These are phyloP conservation scores for Orchesella cincta DNA, from an alignment of 1,140 invertebrate species.

Conservation along the genomic window DNA sequence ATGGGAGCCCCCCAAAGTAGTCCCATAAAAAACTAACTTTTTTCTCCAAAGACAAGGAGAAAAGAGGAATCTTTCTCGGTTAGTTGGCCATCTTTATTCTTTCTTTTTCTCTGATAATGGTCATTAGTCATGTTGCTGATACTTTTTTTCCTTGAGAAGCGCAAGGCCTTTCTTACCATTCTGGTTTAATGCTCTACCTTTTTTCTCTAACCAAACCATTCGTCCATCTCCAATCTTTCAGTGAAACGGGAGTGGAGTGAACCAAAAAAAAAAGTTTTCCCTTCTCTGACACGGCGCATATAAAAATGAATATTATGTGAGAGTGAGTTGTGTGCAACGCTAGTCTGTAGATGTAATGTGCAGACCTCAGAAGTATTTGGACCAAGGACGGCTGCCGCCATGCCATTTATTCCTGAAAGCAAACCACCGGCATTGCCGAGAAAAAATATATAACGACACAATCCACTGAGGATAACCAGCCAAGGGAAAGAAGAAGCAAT, in stretches of 20 bases:
- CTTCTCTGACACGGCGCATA: not conserved
- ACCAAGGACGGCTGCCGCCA: not conserved
- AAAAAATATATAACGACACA: not conserved
- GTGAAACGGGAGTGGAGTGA: not conserved
- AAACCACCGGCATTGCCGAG: not conserved
- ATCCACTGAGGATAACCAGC: not conserved
- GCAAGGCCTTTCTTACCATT: not conserved
- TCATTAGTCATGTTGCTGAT: not conserved
- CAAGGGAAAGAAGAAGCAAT: not conserved
- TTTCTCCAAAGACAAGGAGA: not conserved
- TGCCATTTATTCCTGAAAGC: not conserved
- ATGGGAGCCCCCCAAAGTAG: not conserved
- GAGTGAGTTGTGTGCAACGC: no score
- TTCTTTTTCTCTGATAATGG: not conserved
- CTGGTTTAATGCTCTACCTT: not conserved
- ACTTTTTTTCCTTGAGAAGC: not conserved
- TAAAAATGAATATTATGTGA: no score
- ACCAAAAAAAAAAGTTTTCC: no score
- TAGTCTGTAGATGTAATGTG: not conserved
- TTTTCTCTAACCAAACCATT: not conserved
- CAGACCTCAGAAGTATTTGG: constrained; percentile 4
- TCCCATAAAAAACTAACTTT: not conserved
- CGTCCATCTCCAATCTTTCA: not conserved
- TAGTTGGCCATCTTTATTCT: no score
- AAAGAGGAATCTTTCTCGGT: no score